Conservation (phyloP, 2,797 vertebrate genomes). For the Sphaeramia orbicularis region DNA sequence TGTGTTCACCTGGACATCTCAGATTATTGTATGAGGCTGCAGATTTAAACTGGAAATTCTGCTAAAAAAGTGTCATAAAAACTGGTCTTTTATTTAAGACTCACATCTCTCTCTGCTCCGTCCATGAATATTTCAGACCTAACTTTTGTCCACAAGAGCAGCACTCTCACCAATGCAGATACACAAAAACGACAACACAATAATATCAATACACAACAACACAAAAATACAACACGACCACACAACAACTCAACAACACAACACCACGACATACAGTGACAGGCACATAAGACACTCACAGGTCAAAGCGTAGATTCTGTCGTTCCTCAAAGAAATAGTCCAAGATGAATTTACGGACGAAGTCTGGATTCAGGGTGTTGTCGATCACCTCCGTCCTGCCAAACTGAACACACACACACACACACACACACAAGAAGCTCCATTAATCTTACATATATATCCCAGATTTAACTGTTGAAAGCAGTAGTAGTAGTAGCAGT, state of each 20-base stretch:
- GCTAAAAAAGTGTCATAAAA: too few species aligned
- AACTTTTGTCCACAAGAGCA: slow-evolving; percentile 49
- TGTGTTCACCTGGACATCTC: slow-evolving; percentile 16
- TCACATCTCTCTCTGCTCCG: slow-evolving; percentile 48
- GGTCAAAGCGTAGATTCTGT: slow-evolving; percentile 97
- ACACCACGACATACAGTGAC: too few species aligned
- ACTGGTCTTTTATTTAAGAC: slow-evolving; percentile 69
- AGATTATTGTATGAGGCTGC: slow-evolving; percentile 26
- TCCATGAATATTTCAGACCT: slow-evolving; percentile 74
- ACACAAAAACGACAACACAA: slow-evolving; percentile 28
- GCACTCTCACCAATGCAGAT: slow-evolving; percentile 38
- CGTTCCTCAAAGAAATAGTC: slow-evolving; percentile 99
- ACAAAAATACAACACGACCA: too few species aligned
- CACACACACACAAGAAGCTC: too few species aligned
- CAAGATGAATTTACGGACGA: slow-evolving; percentile 97
- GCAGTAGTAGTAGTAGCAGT: too few species aligned
- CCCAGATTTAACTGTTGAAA: too few species aligned
- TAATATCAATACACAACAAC: too few species aligned
- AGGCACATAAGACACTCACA: slow-evolving; percentile 91
- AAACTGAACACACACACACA: slow-evolving; percentile 83
- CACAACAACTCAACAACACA: too few species aligned
- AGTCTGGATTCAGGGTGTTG: slow-evolving; percentile 98
- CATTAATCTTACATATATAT: too few species aligned
- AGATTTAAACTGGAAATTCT: slow-evolving; percentile 40
- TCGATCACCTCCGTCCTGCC: slow-evolving; percentile 98